A percentile compares a stretch with the other conserved stretches of the same genome.
Conservation (phyloP, 92 coral and sea anemone species). For the Epizoanthus rinbou region DNA sequence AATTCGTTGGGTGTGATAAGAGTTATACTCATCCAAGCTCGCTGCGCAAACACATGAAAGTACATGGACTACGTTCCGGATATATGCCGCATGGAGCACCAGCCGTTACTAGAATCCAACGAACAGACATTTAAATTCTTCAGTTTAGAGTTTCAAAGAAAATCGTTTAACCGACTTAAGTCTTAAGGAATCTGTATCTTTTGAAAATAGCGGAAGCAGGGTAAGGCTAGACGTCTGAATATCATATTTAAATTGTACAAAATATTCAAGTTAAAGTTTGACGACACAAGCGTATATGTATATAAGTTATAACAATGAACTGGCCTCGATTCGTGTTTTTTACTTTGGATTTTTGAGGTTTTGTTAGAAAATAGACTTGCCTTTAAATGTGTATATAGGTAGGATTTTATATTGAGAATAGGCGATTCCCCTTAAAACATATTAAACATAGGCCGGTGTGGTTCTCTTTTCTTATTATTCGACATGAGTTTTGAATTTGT, state of each 20-base stretch:
- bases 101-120: slow-evolving; percentile 29
- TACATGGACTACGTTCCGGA: slow-evolving; percentile 71
- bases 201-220: no score
- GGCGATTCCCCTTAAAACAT: no score
- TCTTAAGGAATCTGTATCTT: no score
- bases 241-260: neutral
- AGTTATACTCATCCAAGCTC: slow-evolving; percentile 98
- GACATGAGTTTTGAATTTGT: no score
- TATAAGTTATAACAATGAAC: no score
- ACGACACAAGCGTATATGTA: neutral
- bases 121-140: slow-evolving; percentile 27
- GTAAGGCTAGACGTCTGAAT: neutral
- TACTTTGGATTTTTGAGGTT: no score
- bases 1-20: slow-evolving; percentile 94
- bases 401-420: no score
- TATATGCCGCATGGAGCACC: slow-evolving; percentile 31
- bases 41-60: slow-evolving; percentile 93
- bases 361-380: no score
- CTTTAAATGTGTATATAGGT: no score
- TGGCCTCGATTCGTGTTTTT: no score
- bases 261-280: neutral
- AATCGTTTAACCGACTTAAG: neutral
- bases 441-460: no score
- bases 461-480: no score
- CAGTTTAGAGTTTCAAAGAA: neutral